These are phyloP conservation scores for Pyrgilauda ruficollis DNA, from an alignment of 2,113 vertebrate species.

Conservation along the genomic window DNA sequence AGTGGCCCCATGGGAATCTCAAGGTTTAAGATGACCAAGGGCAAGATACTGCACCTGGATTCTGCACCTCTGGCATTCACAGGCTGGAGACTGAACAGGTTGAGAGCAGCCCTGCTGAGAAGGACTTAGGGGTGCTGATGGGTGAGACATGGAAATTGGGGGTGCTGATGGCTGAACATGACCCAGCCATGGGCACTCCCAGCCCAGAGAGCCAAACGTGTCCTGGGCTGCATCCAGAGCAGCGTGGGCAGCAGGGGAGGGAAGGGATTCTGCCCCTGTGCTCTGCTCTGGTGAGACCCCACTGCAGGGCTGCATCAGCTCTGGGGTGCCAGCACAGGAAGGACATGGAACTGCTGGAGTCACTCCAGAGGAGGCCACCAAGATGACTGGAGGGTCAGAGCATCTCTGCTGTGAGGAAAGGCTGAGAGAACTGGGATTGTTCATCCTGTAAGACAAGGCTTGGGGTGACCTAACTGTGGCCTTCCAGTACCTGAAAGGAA, in stretches of 20 bases:
- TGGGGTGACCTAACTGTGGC: not conserved
- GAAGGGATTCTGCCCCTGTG: not conserved
- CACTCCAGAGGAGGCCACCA: not conserved
- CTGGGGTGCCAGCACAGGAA: not conserved
- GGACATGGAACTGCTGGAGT: rapidly evolving
- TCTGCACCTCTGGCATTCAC: not conserved
- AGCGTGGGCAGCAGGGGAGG: not conserved
- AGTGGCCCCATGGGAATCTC: not conserved
- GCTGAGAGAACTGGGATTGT: not conserved
- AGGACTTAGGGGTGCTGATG: not conserved
- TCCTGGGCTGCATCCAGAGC: not conserved
- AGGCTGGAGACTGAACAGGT: not conserved
- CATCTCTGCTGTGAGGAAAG: not conserved
- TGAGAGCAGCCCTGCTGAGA: rapidly evolving
- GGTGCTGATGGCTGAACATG: not conserved
- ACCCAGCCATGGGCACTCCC: not conserved
- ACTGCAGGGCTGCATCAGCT: not conserved
- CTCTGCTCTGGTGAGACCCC: not conserved
- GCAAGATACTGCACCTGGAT: not conserved
- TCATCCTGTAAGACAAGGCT: not conserved
- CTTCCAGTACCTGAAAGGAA: not conserved
- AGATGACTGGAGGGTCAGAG: not conserved
- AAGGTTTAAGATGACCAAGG: not conserved
- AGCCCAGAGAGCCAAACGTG: rapidly evolving
- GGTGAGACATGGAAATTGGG: too few species aligned